Evolutionary conservation across 2,797 vertebrate species (phyloP).

Genomic region (Ciconia nigra): DNA sequence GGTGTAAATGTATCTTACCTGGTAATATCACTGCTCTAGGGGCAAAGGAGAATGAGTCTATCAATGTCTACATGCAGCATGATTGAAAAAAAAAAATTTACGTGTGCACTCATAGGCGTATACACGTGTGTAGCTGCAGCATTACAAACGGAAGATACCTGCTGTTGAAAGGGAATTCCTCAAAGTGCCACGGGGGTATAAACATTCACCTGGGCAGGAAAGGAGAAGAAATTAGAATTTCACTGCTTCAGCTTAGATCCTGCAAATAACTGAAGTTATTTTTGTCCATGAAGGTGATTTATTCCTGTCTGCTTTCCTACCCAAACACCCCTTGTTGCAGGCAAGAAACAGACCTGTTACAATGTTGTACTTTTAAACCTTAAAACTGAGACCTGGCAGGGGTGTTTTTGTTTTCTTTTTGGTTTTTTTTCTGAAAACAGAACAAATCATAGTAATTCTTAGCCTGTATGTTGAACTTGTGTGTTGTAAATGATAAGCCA

Average conservation of each 20-base stretch:
- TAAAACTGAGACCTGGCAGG: neutral
- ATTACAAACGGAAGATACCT: neutral
- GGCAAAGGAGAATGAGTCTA: neutral
- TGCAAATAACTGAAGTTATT: neutral
- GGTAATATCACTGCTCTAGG: slow-evolving; percentile 16
- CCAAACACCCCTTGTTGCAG: neutral
- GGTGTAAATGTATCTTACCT: neutral
- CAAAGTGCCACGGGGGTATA: neutral
- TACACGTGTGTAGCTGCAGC: accelerated
- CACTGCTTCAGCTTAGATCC: neutral
- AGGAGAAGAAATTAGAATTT: neutral
- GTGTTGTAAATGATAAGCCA: neutral
- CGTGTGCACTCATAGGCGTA: neutral
- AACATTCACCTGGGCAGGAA: neutral
- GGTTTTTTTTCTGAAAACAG: neutral
- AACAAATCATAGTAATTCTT: neutral
- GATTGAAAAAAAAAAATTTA: neutral
- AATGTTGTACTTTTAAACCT: neutral
- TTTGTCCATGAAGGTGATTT: neutral
- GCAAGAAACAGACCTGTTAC: neutral
- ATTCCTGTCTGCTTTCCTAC: neutral
- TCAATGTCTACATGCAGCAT: neutral
- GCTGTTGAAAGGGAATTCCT: neutral
- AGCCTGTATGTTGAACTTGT: neutral
- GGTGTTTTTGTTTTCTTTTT: neutral